These are phyloP conservation scores for Fratercula arctica DNA, from an alignment of 2,797 vertebrate species.

Conservation along the genomic window DNA sequence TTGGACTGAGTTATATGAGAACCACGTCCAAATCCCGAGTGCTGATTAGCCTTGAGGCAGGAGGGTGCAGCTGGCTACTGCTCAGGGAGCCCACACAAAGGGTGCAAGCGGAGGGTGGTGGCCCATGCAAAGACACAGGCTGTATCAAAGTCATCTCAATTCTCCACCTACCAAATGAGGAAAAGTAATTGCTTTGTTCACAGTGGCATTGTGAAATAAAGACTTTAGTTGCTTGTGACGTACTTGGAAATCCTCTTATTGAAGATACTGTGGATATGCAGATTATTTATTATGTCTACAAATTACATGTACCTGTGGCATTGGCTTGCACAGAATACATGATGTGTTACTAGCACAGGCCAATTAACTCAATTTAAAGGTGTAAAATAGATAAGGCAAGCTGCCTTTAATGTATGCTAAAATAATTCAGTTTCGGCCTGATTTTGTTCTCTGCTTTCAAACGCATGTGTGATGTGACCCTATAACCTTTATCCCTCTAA, in stretches of 20 bases:
- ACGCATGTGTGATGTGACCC: neutral
- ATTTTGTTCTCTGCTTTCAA: neutral
- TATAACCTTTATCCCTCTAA: neutral
- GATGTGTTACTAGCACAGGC: neutral
- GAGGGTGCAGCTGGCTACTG: neutral
- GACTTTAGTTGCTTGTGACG: neutral
- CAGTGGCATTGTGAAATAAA: neutral
- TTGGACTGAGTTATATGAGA: neutral
- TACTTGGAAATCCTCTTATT: neutral
- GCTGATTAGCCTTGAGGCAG: neutral
- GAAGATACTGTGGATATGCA: neutral
- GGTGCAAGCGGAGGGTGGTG: neutral
- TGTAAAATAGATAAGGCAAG: neutral
- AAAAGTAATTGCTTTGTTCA: neutral
- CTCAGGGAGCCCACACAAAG: neutral
- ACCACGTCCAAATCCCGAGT: neutral
- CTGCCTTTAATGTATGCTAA: neutral
- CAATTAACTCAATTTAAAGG: neutral
- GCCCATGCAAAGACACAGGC: neutral
- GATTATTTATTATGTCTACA: neutral
- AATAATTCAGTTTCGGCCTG: neutral
- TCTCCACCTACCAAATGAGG: neutral
- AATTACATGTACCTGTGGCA: neutral
- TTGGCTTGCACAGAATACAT: neutral
- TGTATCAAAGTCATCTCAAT: neutral